Evolutionary conservation across 2,113 vertebrate species (phyloP).

Genomic region (Rhinoptilus africanus): DNA sequence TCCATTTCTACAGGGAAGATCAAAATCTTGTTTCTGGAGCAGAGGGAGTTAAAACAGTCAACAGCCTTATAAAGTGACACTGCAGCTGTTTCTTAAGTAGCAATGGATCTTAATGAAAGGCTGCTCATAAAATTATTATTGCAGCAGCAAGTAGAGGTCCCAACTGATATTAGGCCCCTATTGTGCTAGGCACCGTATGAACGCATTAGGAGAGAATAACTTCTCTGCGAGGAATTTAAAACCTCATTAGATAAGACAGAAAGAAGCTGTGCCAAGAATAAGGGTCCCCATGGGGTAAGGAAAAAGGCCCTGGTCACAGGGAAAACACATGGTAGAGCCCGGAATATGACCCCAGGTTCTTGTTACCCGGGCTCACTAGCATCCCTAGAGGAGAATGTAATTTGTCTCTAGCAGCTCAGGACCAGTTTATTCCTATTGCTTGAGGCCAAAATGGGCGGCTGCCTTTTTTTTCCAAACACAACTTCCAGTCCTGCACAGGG

Average conservation of each 20-base stretch:
- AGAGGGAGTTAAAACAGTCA: conserved; percentile 15
- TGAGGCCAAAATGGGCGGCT: background rate
- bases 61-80: background rate
- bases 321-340: background rate
- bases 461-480: background rate
- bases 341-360: background rate
- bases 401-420: background rate
- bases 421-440: background rate
- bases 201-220: background rate
- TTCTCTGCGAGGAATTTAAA: background rate
- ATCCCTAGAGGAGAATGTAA: background rate
- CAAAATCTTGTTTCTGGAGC: background rate
- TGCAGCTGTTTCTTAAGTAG: conserved; percentile 32
- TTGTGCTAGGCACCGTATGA: background rate
- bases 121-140: conserved; percentile 29
- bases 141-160: conserved; percentile 9
- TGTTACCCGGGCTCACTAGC: background rate
- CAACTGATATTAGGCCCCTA: background rate
- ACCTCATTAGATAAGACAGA: background rate
- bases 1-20: background rate
- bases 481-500: background rate
- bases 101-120: conserved; percentile 31
- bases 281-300: background rate
- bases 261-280: background rate
- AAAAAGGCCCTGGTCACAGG: background rate